Percentiles rank a stretch among this genome's conserved stretches.
phyloP scores from a whole-genome alignment of 2,888 invertebrate genomes.

The Sturmia bella region DNA sequence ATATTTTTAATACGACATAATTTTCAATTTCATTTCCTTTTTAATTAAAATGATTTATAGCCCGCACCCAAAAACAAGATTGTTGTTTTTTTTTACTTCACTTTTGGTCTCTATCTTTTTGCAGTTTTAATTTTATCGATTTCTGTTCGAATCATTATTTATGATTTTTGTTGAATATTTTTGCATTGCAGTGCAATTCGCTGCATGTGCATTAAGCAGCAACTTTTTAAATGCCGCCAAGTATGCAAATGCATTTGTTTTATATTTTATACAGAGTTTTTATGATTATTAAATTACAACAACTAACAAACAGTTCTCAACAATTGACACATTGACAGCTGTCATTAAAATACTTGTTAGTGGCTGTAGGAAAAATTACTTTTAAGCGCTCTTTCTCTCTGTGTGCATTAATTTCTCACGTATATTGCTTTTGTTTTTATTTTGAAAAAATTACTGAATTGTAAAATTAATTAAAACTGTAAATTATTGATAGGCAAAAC shows the following conservation, averaged over 20 bases:
- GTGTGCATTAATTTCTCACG: too few relatives aligned
- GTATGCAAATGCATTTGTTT: conserved; percentile 36
- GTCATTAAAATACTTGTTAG: conserved; percentile 68
- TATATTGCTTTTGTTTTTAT: background rate
- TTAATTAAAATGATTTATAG: conserved; percentile 67
- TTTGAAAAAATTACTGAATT: conserved; percentile 38
- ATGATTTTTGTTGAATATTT: conserved; percentile 33
- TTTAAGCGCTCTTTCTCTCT: background rate
- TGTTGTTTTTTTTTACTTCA: conserved; percentile 25
- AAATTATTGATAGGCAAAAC: background rate
- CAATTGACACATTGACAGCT: conserved; percentile 70
- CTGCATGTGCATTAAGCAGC: conserved; percentile 17
- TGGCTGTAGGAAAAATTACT: conserved; percentile 16
- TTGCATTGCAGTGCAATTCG: background rate
- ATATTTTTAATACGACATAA: conserved; percentile 60
- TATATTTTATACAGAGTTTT: conserved; percentile 19
- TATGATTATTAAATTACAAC: conserved; percentile 49
- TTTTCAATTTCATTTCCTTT: conserved; percentile 63
- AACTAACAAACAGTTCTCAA: conserved; percentile 46
- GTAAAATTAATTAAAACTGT: conserved; percentile 27
- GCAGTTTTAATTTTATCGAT: conserved; percentile 48
- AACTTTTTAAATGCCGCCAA: conserved; percentile 44
- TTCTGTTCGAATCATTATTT: conserved; percentile 51
- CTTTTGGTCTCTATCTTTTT: conserved; percentile 28
- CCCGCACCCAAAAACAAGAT: conserved; percentile 50